These are phyloP conservation scores for Pica pica DNA, from an alignment of 2,113 vertebrate genomes.

Conservation along the genomic window DNA sequence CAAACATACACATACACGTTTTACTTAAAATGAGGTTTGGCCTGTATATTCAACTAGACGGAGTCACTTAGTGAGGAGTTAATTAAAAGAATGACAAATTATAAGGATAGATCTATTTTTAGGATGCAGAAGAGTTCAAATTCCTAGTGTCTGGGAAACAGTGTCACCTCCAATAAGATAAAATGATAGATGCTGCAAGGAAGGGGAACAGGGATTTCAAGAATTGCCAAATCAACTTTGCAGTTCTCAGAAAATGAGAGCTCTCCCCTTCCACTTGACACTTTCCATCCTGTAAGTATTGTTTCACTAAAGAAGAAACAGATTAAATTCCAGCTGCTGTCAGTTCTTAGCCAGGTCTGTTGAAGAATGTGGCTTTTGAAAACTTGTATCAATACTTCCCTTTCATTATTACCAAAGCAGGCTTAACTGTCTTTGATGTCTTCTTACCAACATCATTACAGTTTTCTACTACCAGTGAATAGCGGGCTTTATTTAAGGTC, in stretches of 20 bases:
- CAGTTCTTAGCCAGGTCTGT: conserved; percentile 27
- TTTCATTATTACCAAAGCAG: conserved; percentile 55
- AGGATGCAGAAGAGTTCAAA: not conserved
- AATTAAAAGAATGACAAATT: conserved; percentile 13
- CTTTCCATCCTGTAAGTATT: conserved; percentile 23
- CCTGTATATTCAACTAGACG: not conserved
- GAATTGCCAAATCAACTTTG: conserved; percentile 2
- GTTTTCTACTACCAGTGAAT: not conserved
- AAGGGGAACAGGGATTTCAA: not conserved
- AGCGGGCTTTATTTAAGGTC: conserved; percentile 49
- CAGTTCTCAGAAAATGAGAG: conserved; percentile 16
- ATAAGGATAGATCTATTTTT: not conserved
- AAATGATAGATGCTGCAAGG: not conserved
- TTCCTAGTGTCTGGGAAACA: not conserved
- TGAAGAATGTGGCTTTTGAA: conserved; percentile 62
- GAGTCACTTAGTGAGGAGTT: not conserved
- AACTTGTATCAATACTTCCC: conserved; percentile 51
- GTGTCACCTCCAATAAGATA: not conserved
- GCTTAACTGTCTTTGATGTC: conserved; percentile 52
- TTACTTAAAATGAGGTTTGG: not conserved
- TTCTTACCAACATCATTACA: conserved; percentile 3
- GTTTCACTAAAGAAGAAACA: conserved; percentile 46
- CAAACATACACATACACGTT: accelerated
- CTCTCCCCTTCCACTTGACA: conserved; percentile 32
- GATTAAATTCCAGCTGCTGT: conserved; percentile 52